A percentile compares a stretch with the other conserved stretches of the same genome.
Evolutionary conservation across 2,113 vertebrate genomes (phyloP).

Genomic region (Corapipo altera): DNA sequence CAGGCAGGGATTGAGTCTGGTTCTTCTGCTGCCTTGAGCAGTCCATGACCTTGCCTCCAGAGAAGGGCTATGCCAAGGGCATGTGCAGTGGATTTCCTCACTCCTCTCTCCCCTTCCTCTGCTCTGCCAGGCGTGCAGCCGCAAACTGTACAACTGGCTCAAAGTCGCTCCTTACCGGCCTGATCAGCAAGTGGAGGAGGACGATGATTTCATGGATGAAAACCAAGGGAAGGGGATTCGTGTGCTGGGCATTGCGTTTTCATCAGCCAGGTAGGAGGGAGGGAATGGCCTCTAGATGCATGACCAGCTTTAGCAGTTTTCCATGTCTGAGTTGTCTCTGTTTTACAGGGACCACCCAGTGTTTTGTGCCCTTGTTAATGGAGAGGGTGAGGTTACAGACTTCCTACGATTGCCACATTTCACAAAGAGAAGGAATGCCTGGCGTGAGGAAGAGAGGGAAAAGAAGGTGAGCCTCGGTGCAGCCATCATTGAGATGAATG

Average conservation of each 20-base stretch:
- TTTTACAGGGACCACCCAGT: constrained; percentile 90
- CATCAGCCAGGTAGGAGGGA: constrained; percentile 87
- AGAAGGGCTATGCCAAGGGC: not conserved
- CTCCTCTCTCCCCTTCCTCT: not conserved
- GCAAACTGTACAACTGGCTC: constrained; percentile 95
- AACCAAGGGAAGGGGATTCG: constrained; percentile 94
- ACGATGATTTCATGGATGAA: constrained; percentile 97
- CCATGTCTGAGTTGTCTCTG: not conserved
- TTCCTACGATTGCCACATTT: constrained; percentile 95
- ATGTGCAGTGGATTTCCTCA: not conserved
- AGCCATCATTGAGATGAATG: not conserved
- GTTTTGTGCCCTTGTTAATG: constrained; percentile 93
- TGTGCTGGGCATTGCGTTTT: constrained; percentile 92
- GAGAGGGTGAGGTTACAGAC: constrained; percentile 96
- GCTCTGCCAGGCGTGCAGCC: constrained; percentile 85
- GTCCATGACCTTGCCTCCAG: not conserved
- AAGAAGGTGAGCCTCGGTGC: constrained; percentile 82
- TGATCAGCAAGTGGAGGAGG: constrained; percentile 95
- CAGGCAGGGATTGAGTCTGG: not conserved
- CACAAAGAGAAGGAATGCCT: constrained; percentile 94
- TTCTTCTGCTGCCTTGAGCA: not conserved
- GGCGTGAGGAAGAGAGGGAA: constrained; percentile 93
- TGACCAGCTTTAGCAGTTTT: not conserved
- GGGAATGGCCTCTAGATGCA: not conserved
- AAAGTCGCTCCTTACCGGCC: constrained; percentile 93